Conservation (phyloP, 1,140 invertebrate species). For the Dendrolimus kikuchii region DNA sequence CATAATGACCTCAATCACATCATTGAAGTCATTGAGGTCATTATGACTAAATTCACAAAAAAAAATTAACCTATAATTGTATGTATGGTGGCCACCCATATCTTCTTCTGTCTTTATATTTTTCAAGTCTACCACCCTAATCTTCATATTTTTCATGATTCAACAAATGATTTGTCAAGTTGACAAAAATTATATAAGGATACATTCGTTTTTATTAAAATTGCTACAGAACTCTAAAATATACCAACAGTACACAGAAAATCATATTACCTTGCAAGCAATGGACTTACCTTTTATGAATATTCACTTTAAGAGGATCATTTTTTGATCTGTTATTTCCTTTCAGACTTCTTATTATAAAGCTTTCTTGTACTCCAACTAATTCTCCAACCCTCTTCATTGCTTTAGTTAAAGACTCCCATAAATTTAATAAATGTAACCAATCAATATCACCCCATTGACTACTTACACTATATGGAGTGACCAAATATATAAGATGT, state of each 20-base stretch:
- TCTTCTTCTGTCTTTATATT: too few species aligned
- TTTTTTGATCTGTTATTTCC: conserved; percentile 75
- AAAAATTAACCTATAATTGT: too few species aligned
- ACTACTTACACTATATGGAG: conserved; percentile 86
- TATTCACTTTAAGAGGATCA: conserved; percentile 69
- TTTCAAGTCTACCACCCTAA: too few species aligned
- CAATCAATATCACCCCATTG: conserved; percentile 90
- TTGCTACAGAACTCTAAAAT: background rate
- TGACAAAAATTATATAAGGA: background rate
- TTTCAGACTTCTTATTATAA: conserved; percentile 85
- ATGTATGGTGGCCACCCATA: too few species aligned
- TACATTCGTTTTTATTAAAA: background rate
- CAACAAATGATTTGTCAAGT: too few species aligned
- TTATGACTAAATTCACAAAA: too few species aligned
- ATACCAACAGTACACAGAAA: background rate
- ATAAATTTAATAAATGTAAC: conserved; percentile 88
- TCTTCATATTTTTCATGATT: too few species aligned
- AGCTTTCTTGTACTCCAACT: conserved; percentile 94
- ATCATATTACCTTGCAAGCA: background rate
- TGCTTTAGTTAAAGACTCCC: conserved; percentile 85
- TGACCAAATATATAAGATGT: conserved; percentile 95
- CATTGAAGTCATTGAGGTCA: too few species aligned
- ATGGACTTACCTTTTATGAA: conserved; percentile 70
- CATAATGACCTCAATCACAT: too few species aligned
- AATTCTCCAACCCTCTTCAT: conserved; percentile 90